Conservation (phyloP, 2,113 vertebrate species). For the Antigone vipio region DNA sequence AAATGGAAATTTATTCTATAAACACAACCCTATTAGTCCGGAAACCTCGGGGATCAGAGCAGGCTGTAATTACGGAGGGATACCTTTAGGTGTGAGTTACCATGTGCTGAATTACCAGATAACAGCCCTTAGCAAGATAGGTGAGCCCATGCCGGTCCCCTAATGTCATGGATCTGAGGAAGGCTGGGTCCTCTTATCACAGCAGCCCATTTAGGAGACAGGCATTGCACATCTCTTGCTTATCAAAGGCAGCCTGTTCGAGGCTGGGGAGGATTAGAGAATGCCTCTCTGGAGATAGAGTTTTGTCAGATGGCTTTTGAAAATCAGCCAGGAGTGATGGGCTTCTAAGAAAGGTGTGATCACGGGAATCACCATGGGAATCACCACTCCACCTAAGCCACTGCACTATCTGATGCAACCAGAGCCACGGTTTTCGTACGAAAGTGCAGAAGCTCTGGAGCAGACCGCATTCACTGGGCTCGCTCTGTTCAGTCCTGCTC, state of each 20-base stretch:
- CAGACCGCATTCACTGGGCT: not conserved
- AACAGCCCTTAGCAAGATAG: not conserved
- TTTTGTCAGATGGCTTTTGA: not conserved
- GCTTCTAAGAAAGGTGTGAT: not conserved
- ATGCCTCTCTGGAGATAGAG: not conserved
- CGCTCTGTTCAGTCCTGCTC: not conserved
- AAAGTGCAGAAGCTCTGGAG: not conserved
- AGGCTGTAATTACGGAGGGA: not conserved
- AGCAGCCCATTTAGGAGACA: not conserved
- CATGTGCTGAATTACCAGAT: not conserved
- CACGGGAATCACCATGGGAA: not conserved
- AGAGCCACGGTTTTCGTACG: not conserved
- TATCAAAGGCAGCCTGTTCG: not conserved
- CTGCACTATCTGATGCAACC: fast-evolving
- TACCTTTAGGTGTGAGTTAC: not conserved
- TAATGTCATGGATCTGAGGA: not conserved
- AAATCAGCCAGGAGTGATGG: not conserved
- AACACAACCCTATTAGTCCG: not conserved
- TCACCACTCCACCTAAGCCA: not conserved
- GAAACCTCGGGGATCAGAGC: not conserved
- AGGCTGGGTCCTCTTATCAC: not conserved
- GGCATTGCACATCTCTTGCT: not conserved
- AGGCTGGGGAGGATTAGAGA: not conserved
- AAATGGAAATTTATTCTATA: not conserved
- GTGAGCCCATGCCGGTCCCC: fast-evolving